Evolutionary conservation across 1,140 invertebrate genomes (phyloP).

Genomic region (Anoplolepis gracilipes): DNA sequence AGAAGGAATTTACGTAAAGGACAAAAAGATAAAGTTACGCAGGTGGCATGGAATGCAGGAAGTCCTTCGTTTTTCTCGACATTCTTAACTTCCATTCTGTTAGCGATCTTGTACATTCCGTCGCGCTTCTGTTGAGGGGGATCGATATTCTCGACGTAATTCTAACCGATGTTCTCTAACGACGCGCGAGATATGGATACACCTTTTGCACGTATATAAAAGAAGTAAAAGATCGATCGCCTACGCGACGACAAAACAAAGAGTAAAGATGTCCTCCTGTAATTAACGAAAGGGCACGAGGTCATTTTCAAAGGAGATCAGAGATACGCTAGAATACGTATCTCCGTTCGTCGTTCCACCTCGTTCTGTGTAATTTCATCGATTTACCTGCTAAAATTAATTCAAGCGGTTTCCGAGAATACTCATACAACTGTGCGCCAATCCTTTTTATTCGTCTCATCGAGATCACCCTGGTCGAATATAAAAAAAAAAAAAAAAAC

Average conservation of each 20-base stretch:
- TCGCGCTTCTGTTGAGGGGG: slow-evolving; percentile 8
- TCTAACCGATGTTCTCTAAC: slow-evolving; percentile 18
- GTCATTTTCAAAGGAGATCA: slow-evolving; percentile 47
- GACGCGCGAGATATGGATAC: neutral
- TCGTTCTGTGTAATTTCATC: slow-evolving; percentile 46
- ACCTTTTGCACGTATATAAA: slow-evolving; percentile 2
- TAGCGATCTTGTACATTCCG: slow-evolving; percentile 17
- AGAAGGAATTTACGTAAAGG: neutral
- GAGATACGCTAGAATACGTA: slow-evolving; percentile 34
- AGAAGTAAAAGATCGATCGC: slow-evolving; percentile 49
- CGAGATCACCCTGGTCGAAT: slow-evolving; percentile 19
- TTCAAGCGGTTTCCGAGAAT: slow-evolving; percentile 38
- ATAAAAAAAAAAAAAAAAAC: no score
- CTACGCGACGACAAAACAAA: slow-evolving; percentile 38
- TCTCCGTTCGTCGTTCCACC: neutral
- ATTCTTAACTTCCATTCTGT: neutral
- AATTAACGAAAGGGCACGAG: slow-evolving; percentile 41
- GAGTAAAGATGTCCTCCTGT: slow-evolving; percentile 42
- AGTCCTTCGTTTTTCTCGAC: neutral
- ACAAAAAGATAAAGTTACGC: no score
- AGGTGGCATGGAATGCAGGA: neutral
- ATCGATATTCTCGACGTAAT: slow-evolving; percentile 40
- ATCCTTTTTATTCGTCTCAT: slow-evolving; percentile 44
- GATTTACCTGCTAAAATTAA: slow-evolving; percentile 55
- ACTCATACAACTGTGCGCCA: slow-evolving; percentile 43